Conservation (phyloP, 2,113 vertebrate genomes). For the Coturnix japonica region DNA sequence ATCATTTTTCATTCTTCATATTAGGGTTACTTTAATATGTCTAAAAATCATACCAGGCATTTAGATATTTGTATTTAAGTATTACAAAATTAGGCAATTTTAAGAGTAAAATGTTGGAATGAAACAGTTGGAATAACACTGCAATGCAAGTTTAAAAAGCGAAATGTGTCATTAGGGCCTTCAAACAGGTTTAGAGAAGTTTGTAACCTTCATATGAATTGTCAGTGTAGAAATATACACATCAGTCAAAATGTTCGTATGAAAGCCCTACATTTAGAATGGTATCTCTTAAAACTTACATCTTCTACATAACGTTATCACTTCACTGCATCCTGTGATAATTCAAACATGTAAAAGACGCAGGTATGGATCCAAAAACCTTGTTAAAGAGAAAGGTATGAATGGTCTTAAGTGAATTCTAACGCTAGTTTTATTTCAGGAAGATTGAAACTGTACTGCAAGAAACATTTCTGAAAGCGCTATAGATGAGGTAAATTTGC, state of each 20-base stretch:
- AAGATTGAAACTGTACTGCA: not conserved
- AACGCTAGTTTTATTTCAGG: not conserved
- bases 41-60: not conserved
- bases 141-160: not conserved
- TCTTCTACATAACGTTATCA: not conserved
- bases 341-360: not conserved
- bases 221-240: not conserved
- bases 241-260: not conserved
- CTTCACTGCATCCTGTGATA: not conserved
- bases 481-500: rapidly evolving
- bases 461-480: not conserved
- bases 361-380: rapidly evolving
- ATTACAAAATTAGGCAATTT: not conserved
- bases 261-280: not conserved
- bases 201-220: not conserved
- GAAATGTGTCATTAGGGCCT: not conserved
- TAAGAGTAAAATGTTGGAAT: not conserved
- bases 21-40: not conserved
- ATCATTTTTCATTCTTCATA: not conserved
- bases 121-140: not conserved
- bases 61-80: not conserved
- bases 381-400: not conserved
- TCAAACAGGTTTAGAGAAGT: not conserved
- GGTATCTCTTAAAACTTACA: not conserved
- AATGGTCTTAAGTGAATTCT: not conserved